Evolutionary conservation across 2,888 invertebrate genomes (phyloP).

Genomic region (Epirrhoe alternata): DNA sequence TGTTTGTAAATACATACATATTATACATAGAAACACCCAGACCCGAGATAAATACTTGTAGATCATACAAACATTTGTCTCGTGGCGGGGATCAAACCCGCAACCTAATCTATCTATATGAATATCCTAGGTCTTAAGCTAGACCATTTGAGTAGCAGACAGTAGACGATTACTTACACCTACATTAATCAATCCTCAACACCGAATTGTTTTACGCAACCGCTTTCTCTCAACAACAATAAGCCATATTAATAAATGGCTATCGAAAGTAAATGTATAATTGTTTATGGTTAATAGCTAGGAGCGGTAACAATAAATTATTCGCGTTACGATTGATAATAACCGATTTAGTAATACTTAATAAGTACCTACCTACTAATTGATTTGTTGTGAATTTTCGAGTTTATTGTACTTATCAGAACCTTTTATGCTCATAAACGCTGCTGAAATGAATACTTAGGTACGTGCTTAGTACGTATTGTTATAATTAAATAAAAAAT

Average conservation of each 20-base stretch:
- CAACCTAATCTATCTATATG: neutral
- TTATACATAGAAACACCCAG: too few species aligned
- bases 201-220: conserved; percentile 32
- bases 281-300: conserved; percentile 24
- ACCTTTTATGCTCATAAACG: too few species aligned
- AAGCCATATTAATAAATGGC: conserved; percentile 34
- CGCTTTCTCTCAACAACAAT: conserved; percentile 45
- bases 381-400: neutral
- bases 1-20: too few species aligned
- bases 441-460: too few species aligned
- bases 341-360: conserved; percentile 3
- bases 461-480: too few species aligned
- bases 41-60: too few species aligned
- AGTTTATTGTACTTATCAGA: too few species aligned
- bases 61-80: too few species aligned
- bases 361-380: conserved; percentile 1
- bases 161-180: neutral
- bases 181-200: conserved; percentile 21
- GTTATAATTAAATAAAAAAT: too few species aligned
- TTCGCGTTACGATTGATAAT: conserved; percentile 19
- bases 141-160: neutral
- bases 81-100: too few species aligned
- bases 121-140: neutral
- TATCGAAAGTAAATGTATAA: conserved; percentile 38
- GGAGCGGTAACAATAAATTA: conserved; percentile 22